phyloP scores from a whole-genome alignment of 2,113 vertebrate species.

The Egretta garzetta region DNA sequence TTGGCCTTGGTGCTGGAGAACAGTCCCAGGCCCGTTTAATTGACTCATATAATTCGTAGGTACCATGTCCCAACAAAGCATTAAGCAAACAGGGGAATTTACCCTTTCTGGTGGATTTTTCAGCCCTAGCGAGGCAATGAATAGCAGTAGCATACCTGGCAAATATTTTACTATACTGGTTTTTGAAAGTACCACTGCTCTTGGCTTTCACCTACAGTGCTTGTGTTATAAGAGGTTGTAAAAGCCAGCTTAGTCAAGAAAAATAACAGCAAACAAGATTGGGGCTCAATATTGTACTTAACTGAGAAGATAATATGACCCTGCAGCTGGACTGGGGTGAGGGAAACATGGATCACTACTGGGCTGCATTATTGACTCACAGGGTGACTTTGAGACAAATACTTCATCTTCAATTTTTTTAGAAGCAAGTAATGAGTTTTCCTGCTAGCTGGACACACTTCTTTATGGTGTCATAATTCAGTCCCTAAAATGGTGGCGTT shows the following conservation, averaged over 20 bases:
- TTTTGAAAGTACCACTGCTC: background rate
- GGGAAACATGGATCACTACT: background rate
- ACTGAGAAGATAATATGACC: background rate
- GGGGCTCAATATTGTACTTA: background rate
- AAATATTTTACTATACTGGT: background rate
- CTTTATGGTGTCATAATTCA: background rate
- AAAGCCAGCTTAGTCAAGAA: background rate
- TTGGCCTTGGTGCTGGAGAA: background rate
- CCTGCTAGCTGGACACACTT: background rate
- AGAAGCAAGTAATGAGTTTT: background rate
- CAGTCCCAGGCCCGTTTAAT: background rate
- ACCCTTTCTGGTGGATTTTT: background rate
- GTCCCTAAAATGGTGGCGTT: background rate
- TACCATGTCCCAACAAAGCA: background rate
- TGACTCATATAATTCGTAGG: background rate
- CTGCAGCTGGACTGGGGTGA: background rate
- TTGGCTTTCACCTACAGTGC: background rate
- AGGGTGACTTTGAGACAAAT: background rate
- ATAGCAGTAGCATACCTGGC: background rate
- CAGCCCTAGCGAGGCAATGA: background rate
- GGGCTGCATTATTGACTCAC: background rate
- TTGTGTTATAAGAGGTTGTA: background rate
- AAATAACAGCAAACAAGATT: background rate
- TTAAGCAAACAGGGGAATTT: background rate
- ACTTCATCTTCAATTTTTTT: background rate